Conservation (phyloP, 2,888 invertebrate genomes). For the Plagiodera versicolora region DNA sequence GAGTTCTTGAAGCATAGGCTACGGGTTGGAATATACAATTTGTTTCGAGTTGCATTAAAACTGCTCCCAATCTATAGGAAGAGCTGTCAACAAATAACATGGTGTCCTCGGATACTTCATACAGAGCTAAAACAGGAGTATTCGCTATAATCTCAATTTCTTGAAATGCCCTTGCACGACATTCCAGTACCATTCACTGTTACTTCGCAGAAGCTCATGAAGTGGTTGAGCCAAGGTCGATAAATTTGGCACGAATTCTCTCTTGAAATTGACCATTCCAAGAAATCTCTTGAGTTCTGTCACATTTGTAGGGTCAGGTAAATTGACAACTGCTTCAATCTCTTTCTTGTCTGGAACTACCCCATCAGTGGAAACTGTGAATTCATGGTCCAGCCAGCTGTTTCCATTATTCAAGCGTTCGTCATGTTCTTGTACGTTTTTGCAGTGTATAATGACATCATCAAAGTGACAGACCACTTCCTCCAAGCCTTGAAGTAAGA, state of each 20-base stretch:
- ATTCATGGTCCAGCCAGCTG: constrained; percentile 20
- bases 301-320: constrained; percentile 20
- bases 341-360: constrained; percentile 22
- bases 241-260: constrained; percentile 20
- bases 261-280: constrained; percentile 23
- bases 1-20: constrained; percentile 21
- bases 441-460: constrained; percentile 1
- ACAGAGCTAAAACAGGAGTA: constrained; percentile 17
- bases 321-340: constrained; percentile 23
- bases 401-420: neutral
- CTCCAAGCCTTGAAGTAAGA: neutral
- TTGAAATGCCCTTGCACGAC: constrained; percentile 12
- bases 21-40: constrained; percentile 5
- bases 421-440: constrained; percentile 2
- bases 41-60: constrained; percentile 5
- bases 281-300: constrained; percentile 26
- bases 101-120: constrained; percentile 14
- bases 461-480: constrained; percentile 3
- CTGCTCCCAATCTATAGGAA: constrained; percentile 17
- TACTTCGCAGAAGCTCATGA: constrained; percentile 8
- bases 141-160: constrained; percentile 14
- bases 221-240: constrained; percentile 15
- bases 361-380: constrained; percentile 18
- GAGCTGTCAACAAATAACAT: constrained; percentile 19
- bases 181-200: constrained; percentile 12